Evolutionary conservation across 2,113 vertebrate genomes (phyloP).

Genomic region (Suncus etruscus): DNA sequence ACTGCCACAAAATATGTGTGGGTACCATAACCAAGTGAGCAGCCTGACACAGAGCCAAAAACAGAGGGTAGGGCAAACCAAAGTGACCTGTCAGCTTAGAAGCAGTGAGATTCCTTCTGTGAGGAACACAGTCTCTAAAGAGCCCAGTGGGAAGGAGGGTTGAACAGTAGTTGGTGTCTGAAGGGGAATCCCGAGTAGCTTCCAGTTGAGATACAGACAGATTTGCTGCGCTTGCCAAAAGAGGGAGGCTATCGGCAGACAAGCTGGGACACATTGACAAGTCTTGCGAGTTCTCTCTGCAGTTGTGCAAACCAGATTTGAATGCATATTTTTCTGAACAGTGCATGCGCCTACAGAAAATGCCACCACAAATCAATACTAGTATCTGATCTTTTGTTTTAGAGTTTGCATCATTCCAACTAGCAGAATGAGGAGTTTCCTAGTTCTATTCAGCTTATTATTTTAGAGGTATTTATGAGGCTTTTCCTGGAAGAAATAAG

Average conservation of each 20-base stretch:
- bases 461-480: conserved; percentile 29
- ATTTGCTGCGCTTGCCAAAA: conserved; percentile 38
- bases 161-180: conserved; percentile 70
- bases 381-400: conserved; percentile 30
- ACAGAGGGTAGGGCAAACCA: too few species aligned
- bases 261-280: conserved; percentile 70
- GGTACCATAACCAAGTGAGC: too few species aligned
- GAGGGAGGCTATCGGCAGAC: conserved; percentile 68
- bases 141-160: conserved; percentile 61
- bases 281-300: conserved; percentile 59
- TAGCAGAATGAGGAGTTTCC: conserved; percentile 59
- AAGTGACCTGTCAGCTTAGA: conserved; percentile 73
- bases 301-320: conserved; percentile 48
- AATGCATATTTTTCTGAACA: conserved; percentile 1
- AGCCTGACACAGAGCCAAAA: too few species aligned
- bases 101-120: conserved; percentile 30
- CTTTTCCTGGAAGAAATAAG: conserved; percentile 21
- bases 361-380: conserved; percentile 21
- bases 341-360: conserved; percentile 7
- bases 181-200: conserved; percentile 76
- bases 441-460: conserved; percentile 6
- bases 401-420: conserved; percentile 47
- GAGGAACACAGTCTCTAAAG: conserved; percentile 60
- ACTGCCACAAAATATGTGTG: too few species aligned
- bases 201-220: conserved; percentile 58